phyloP scores from a whole-genome alignment of 2,113 vertebrate genomes.

The Urocolius indicus region DNA sequence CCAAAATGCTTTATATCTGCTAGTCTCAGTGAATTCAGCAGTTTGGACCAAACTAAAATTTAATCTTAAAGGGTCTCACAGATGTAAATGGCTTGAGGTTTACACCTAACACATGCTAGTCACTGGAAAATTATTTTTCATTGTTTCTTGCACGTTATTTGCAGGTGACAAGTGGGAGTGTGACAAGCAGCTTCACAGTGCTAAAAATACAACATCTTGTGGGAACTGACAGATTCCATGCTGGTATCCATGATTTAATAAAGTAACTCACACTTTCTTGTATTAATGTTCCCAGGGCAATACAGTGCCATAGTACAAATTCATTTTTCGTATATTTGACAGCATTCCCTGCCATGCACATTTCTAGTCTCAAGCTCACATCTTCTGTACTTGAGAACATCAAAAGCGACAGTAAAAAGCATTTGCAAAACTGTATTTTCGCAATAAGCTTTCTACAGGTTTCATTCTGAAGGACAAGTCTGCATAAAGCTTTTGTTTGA shows the following conservation, averaged over 20 bases:
- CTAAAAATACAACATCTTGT: constrained; percentile 19
- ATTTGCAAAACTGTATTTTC: background rate
- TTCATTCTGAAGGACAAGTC: background rate
- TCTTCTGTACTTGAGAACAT: background rate
- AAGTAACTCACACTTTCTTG: constrained; percentile 13
- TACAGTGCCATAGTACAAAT: constrained; percentile 1
- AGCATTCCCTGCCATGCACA: background rate
- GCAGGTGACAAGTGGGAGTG: background rate
- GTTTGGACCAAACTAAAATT: background rate
- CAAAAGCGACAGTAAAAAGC: constrained; percentile 22
- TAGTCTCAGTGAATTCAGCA: background rate
- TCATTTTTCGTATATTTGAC: constrained; percentile 6
- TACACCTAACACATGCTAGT: background rate
- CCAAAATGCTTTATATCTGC: accelerated
- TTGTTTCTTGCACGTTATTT: background rate
- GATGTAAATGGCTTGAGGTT: background rate
- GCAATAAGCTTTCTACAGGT: background rate
- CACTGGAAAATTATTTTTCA: background rate
- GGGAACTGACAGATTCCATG: background rate
- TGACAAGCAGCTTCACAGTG: background rate
- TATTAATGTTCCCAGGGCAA: background rate
- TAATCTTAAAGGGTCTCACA: background rate
- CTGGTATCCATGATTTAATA: constrained; percentile 20
- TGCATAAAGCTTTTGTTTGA: background rate
- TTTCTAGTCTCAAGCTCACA: constrained; percentile 29